Evolutionary conservation across 2,888 invertebrate genomes (phyloP).

Genomic region (Hyposoter didymator): DNA sequence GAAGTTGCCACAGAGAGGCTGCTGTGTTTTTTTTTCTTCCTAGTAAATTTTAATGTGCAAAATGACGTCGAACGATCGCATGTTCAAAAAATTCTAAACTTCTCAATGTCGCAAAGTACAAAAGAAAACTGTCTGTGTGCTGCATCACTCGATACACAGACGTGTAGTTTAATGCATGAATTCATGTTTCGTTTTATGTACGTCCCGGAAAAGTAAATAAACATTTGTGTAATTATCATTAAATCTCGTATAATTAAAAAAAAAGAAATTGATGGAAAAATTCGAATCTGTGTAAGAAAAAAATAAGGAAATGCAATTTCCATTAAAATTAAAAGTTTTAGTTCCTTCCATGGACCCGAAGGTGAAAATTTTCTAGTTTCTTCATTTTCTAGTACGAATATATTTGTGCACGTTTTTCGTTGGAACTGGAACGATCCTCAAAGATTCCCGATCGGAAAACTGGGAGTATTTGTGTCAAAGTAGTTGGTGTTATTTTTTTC

Average conservation of each 20-base stretch:
- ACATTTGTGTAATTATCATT: not conserved
- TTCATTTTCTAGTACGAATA: not conserved
- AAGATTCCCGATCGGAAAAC: conserved; percentile 27
- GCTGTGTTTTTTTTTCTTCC: too few species aligned
- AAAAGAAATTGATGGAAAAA: not conserved
- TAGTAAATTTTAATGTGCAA: not conserved
- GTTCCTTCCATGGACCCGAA: not conserved
- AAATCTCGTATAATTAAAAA: not conserved
- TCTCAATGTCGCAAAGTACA: conserved; percentile 43
- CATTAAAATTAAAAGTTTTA: not conserved
- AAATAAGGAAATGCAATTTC: not conserved
- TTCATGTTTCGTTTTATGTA: conserved; percentile 30
- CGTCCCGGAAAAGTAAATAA: not conserved
- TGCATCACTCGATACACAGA: conserved; percentile 44
- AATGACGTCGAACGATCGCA: conserved; percentile 20
- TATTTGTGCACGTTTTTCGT: conserved; percentile 2
- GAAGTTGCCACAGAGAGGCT: not conserved
- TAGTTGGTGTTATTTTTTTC: conserved; percentile 11
- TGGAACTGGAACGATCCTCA: conserved; percentile 16
- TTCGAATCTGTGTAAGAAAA: not conserved
- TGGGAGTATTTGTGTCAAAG: conserved; percentile 24
- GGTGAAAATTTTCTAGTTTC: not conserved
- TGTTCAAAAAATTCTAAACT: not conserved
- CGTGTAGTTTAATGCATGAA: conserved; percentile 55
- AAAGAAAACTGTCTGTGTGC: conserved; percentile 44